A percentile compares a stretch with the other conserved stretches of the same genome.
phyloP scores from a whole-genome alignment of 2,113 vertebrate genomes.

The Clupea harengus region DNA sequence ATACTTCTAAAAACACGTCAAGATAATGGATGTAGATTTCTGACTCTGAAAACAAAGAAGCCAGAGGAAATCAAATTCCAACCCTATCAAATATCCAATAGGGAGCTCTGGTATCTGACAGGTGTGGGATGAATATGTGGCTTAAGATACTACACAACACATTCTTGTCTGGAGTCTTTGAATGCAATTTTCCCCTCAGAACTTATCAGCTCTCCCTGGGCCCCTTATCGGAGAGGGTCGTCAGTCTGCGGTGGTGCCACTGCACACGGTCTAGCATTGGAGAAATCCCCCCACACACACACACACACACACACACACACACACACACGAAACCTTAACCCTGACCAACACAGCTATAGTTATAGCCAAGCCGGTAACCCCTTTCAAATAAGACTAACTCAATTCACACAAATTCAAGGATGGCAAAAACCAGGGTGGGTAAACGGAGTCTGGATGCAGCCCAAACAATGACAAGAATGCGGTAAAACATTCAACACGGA shows the following conservation, averaged over 20 bases:
- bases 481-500: not conserved
- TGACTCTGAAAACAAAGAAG: not conserved
- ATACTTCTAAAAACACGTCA: not conserved
- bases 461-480: slow-evolving; percentile 6
- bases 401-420: not conserved
- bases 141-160: slow-evolving; percentile 43
- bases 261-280: not conserved
- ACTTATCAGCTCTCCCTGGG: slow-evolving; percentile 62
- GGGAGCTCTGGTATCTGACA: slow-evolving; percentile 34
- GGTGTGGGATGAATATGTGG: slow-evolving; percentile 35
- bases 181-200: slow-evolving; percentile 48
- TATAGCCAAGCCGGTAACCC: not conserved
- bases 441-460: not conserved
- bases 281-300: not conserved
- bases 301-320: not conserved
- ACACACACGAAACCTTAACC: not conserved
- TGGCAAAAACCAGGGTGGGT: not conserved
- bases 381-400: not conserved
- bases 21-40: not conserved
- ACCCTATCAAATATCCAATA: not conserved
- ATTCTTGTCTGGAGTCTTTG: slow-evolving; percentile 22
- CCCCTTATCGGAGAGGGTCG: slow-evolving; percentile 53
- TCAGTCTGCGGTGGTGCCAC: slow-evolving; percentile 24
- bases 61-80: not conserved
- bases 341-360: not conserved